phyloP scores from a whole-genome alignment of 2,888 invertebrate genomes.

The Drosophila atripex region DNA sequence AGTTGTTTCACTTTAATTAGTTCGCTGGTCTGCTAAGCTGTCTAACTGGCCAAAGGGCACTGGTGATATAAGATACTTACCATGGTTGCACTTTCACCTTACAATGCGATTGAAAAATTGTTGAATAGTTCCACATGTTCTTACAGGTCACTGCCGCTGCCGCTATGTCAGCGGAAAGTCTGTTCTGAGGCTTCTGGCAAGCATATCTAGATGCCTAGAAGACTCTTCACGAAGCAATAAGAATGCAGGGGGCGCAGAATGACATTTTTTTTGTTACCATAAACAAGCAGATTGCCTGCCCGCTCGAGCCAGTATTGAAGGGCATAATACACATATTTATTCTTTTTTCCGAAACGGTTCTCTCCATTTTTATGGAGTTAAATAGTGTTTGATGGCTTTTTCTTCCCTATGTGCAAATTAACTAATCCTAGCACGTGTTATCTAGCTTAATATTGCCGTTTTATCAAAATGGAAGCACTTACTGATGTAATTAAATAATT shows the following conservation, averaged over 20 bases:
- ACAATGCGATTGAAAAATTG: constrained; percentile 78
- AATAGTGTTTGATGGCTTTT: constrained; percentile 46
- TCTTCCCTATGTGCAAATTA: constrained; percentile 3
- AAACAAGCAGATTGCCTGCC: constrained; percentile 62
- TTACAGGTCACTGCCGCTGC: constrained; percentile 43
- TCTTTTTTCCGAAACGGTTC: constrained; percentile 55
- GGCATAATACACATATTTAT: constrained; percentile 61
- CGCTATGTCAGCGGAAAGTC: constrained; percentile 27
- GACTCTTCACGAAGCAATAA: constrained; percentile 69
- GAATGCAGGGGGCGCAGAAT: constrained; percentile 60
- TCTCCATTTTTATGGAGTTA: constrained; percentile 59
- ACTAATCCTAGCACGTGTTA: constrained; percentile 25
- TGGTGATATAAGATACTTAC: constrained; percentile 39
- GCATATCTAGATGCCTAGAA: constrained; percentile 39
- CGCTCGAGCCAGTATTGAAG: constrained; percentile 80
- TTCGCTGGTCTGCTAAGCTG: not conserved
- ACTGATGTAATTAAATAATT: constrained; percentile 74
- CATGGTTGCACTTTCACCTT: constrained; percentile 74
- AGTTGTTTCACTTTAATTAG: not conserved
- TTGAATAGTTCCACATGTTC: constrained; percentile 74
- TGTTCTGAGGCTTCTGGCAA: constrained; percentile 58
- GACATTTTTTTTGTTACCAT: not conserved
- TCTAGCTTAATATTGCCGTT: constrained; percentile 56
- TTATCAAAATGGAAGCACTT: constrained; percentile 63
- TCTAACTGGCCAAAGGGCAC: not conserved